Conservation (phyloP, 2,888 invertebrate species). For the Nephrotoma flavescens region DNA sequence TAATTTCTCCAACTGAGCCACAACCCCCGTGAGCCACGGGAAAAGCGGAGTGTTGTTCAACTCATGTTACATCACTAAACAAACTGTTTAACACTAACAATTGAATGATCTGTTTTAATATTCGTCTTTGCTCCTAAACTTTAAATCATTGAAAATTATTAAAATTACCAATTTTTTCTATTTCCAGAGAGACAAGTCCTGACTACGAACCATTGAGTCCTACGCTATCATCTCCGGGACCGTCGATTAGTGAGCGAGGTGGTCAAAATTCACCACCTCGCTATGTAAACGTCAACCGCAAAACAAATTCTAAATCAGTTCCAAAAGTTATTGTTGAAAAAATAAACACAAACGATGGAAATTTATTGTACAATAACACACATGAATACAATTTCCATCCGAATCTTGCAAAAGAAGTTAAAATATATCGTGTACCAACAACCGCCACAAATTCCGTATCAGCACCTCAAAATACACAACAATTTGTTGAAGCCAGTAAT, state of each 20-base stretch:
- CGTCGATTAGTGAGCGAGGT: constrained; percentile 15
- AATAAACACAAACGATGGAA: constrained; percentile 10
- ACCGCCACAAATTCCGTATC: not conserved
- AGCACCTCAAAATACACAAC: not conserved
- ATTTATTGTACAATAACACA: constrained; percentile 1
- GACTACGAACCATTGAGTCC: constrained; percentile 17
- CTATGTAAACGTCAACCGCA: not conserved
- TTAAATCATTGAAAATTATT: constrained; percentile 6
- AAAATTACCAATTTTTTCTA: not conserved
- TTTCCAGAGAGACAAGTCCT: constrained; percentile 17
- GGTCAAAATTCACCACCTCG: constrained; percentile 11
- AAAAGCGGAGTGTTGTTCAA: too few species aligned
- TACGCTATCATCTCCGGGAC: constrained; percentile 14
- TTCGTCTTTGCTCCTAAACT: too few species aligned
- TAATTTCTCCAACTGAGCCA: too few species aligned
- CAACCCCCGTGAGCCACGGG: too few species aligned
- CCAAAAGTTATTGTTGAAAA: constrained; percentile 18
- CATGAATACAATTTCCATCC: not conserved
- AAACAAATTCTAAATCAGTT: not conserved
- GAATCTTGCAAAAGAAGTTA: not conserved
- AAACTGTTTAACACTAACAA: too few species aligned
- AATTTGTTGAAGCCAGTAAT: not conserved
- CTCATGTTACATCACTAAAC: too few species aligned
- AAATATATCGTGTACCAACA: constrained; percentile 4
- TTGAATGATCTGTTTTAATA: too few species aligned